A percentile compares a stretch with the other conserved stretches of the same genome.
These are phyloP conservation scores for Macquaria australasica DNA, from an alignment of 2,113 vertebrate genomes.

Conservation along the genomic window DNA sequence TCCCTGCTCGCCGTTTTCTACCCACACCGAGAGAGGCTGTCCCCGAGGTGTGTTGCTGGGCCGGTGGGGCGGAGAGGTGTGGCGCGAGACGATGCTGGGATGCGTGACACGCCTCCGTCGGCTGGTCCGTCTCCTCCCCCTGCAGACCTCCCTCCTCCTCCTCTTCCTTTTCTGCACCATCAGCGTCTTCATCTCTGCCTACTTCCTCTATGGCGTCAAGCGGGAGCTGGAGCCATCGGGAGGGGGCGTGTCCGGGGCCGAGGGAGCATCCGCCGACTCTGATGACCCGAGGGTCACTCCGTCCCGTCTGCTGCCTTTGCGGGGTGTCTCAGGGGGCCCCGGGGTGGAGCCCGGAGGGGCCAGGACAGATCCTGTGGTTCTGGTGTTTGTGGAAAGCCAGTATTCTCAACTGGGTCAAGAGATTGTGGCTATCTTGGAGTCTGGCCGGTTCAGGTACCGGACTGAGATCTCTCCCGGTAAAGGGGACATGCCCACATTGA, in stretches of 20 bases:
- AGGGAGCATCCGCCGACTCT: slow-evolving; percentile 84
- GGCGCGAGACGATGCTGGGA: slow-evolving; percentile 85
- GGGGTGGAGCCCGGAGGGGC: slow-evolving; percentile 80
- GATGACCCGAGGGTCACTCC: slow-evolving; percentile 90
- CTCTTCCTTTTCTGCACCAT: slow-evolving; percentile 96
- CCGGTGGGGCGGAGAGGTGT: slow-evolving; percentile 69
- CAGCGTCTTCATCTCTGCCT: slow-evolving; percentile 96
- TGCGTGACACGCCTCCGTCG: slow-evolving; percentile 90
- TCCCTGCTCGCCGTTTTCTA: slow-evolving; percentile 22
- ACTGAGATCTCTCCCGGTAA: slow-evolving; percentile 97
- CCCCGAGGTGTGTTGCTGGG: slow-evolving; percentile 73
- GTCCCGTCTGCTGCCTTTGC: slow-evolving; percentile 89
- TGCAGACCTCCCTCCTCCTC: slow-evolving; percentile 94
- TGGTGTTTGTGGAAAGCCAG: slow-evolving; percentile 98
- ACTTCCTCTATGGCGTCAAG: slow-evolving; percentile 99
- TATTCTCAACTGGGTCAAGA: slow-evolving; percentile 98
- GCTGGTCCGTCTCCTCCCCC: slow-evolving; percentile 94
- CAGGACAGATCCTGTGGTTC: slow-evolving; percentile 93
- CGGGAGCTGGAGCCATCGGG: slow-evolving; percentile 93
- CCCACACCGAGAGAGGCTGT: slow-evolving; percentile 59
- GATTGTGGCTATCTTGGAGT: slow-evolving; percentile 97
- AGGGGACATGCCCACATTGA: slow-evolving; percentile 97
- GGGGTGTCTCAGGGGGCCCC: slow-evolving; percentile 84
- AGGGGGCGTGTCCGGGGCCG: slow-evolving; percentile 85
- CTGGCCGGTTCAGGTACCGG: slow-evolving; percentile 94